Conservation (phyloP, 2,113 vertebrate genomes). For the Synodontis membranacea region DNA sequence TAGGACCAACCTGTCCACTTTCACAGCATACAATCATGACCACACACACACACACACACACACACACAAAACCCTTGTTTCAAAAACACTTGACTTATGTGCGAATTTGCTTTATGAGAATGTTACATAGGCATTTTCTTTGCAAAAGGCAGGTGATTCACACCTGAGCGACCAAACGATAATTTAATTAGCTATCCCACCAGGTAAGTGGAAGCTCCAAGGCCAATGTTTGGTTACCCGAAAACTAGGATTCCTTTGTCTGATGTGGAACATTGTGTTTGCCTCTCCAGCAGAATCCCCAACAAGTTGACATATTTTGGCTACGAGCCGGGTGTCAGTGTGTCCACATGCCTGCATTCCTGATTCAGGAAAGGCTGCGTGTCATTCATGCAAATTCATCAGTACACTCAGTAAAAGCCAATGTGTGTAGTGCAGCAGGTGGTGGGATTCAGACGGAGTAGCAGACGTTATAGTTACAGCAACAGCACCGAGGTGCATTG, state of each 20-base stretch:
- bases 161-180: not conserved
- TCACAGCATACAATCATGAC: slow-evolving; percentile 64
- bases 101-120: slow-evolving; percentile 1
- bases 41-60: no score
- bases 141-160: not conserved
- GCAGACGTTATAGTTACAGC: not conserved
- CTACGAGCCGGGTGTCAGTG: not conserved
- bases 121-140: not conserved
- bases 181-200: not conserved
- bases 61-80: slow-evolving; percentile 62
- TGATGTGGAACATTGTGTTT: not conserved
- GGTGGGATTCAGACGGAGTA: not conserved
- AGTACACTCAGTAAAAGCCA: not conserved
- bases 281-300: not conserved
- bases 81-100: slow-evolving; percentile 49
- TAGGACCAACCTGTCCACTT: slow-evolving; percentile 67
- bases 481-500: not conserved
- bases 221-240: not conserved
- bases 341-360: not conserved
- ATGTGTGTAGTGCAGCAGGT: not conserved
- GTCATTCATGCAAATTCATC: not conserved
- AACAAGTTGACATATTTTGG: not conserved
- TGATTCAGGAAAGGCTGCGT: not conserved
- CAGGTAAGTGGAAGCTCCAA: not conserved
- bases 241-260: not conserved